phyloP scores from a whole-genome alignment of 2,888 invertebrate species.

The Caenorhabditis sinica region DNA sequence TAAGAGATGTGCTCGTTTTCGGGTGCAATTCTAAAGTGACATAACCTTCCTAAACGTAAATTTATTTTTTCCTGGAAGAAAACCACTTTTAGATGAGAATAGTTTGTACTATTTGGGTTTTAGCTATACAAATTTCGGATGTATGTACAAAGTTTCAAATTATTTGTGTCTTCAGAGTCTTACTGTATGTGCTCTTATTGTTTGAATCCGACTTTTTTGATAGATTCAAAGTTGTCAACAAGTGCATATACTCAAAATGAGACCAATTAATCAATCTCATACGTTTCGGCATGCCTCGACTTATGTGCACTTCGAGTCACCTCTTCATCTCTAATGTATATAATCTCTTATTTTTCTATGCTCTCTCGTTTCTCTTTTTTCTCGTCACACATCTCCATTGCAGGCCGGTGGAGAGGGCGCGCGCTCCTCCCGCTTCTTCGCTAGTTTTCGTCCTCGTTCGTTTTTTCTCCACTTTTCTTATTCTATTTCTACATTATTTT shows the following conservation, averaged over 20 bases:
- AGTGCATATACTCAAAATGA: not conserved
- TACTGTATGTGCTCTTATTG: not conserved
- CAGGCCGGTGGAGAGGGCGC: slow-evolving; percentile 10
- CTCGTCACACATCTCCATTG: slow-evolving; percentile 34
- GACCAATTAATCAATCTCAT: not conserved
- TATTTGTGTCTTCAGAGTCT: not conserved
- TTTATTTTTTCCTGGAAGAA: too few relatives aligned
- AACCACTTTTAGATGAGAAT: too few relatives aligned
- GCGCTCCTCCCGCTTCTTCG: slow-evolving; percentile 36
- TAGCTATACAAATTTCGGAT: too few relatives aligned
- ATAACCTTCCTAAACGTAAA: too few relatives aligned
- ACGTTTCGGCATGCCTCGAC: not conserved
- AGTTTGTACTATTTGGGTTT: too few relatives aligned
- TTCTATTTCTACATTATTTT: slow-evolving; percentile 5
- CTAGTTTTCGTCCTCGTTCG: slow-evolving; percentile 22
- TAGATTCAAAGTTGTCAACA: not conserved
- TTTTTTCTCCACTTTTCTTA: slow-evolving; percentile 18
- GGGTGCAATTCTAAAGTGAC: too few relatives aligned
- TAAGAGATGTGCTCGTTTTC: too few relatives aligned
- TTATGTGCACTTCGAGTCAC: slow-evolving; percentile 12
- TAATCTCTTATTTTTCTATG: not conserved
- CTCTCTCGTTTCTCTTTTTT: slow-evolving; percentile 7
- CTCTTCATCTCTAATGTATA: slow-evolving; percentile 24
- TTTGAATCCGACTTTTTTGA: not conserved
- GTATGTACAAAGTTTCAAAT: too few relatives aligned